phyloP scores from a whole-genome alignment of 2,113 vertebrate genomes.

The Epinephelus cyanopodus region DNA sequence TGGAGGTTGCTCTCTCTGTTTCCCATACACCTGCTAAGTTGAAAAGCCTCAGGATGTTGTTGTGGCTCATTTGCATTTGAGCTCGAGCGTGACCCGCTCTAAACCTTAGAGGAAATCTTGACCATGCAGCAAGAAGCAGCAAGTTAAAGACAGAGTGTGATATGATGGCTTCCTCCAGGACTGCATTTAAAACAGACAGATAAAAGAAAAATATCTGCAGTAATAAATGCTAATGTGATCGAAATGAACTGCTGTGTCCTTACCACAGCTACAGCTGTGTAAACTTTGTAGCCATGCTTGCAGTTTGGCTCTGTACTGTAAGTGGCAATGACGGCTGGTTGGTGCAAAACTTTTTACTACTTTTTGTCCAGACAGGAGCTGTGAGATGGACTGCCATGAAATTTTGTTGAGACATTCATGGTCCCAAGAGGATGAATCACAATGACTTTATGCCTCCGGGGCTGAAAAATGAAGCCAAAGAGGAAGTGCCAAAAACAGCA shows the following conservation, averaged over 20 bases:
- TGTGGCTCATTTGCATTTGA: conserved; percentile 65
- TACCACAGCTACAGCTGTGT: background rate
- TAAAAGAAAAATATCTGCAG: conserved; percentile 28
- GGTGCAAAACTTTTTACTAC: background rate
- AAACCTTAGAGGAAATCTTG: conserved; percentile 59
- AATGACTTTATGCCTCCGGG: too few species aligned
- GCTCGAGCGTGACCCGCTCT: conserved; percentile 20
- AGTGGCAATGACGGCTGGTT: background rate
- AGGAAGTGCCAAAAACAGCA: too few species aligned
- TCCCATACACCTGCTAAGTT: conserved; percentile 47
- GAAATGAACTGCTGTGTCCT: background rate
- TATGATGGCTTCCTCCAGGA: conserved; percentile 16
- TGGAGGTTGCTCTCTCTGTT: conserved; percentile 26
- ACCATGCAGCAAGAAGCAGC: conserved; percentile 34
- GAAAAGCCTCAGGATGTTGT: conserved; percentile 67
- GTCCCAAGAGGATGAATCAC: background rate
- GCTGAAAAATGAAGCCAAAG: too few species aligned
- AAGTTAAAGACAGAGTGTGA: conserved; percentile 1
- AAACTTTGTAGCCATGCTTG: background rate
- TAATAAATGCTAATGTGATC: conserved; percentile 43
- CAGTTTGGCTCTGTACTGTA: background rate
- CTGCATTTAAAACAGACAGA: conserved; percentile 45
- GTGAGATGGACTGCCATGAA: background rate
- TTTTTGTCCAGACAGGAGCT: background rate
- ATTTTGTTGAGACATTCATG: background rate